These are phyloP conservation scores for Leuciscus waleckii DNA, from an alignment of 2,797 vertebrate species.

Conservation along the genomic window DNA sequence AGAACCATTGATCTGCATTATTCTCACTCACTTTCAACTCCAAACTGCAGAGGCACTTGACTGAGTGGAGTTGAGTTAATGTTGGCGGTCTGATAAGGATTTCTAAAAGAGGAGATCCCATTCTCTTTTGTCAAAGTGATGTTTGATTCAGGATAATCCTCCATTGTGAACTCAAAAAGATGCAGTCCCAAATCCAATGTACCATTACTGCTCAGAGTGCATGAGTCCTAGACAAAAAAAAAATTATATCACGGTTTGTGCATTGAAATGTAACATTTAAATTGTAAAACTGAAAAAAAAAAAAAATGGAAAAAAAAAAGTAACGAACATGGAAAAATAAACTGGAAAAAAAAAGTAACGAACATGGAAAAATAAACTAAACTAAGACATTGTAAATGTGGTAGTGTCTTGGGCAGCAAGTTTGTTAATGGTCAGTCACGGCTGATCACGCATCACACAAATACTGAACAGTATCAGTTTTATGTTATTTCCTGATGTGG, in stretches of 20 bases:
- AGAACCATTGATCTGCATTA: background rate
- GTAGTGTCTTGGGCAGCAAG: background rate
- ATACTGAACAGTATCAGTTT: background rate
- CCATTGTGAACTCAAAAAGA: constrained; percentile 50
- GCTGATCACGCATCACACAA: background rate
- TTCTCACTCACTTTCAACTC: constrained; percentile 67
- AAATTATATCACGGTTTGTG: background rate
- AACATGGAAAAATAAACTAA: background rate
- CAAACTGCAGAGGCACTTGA: constrained; percentile 71
- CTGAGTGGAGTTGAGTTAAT: constrained; percentile 62
- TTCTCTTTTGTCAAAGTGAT: constrained; percentile 49
- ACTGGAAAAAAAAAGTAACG: background rate
- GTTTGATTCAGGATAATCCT: constrained; percentile 48
- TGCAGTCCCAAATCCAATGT: constrained; percentile 38
- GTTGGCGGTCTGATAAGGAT: background rate
- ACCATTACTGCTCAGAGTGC: constrained; percentile 26
- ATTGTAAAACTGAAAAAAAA: background rate
- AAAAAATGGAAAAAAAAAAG: background rate
- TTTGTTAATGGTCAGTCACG: background rate
- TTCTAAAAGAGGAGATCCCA: background rate
- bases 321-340: no score
- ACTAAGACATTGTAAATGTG: background rate
- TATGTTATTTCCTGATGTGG: background rate
- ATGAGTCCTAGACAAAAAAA: constrained; percentile 26
- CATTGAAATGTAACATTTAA: background rate